phyloP scores from a whole-genome alignment of 2,888 invertebrate species.

The Fragum whitleyi region DNA sequence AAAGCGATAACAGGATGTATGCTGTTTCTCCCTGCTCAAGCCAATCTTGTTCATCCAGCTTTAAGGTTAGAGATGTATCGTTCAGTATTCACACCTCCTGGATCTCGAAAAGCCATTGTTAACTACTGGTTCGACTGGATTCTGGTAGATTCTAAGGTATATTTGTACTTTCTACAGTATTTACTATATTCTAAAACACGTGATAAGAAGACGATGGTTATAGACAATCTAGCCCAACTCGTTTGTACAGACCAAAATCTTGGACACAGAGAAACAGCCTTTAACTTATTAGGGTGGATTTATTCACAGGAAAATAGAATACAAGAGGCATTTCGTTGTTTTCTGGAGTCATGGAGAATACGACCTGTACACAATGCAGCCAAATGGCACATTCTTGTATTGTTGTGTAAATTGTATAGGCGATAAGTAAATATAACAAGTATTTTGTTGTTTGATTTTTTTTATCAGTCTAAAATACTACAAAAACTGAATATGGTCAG shows the following conservation, averaged over 20 bases:
- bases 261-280: conserved; percentile 10
- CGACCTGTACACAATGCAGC: background rate
- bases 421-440: no score
- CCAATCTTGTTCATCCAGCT: background rate
- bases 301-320: background rate
- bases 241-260: background rate
- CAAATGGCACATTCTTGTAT: background rate
- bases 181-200: background rate
- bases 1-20: background rate
- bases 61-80: background rate
- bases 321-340: background rate
- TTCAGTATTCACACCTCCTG: background rate
- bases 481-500: no score
- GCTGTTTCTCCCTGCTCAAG: background rate
- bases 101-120: background rate
- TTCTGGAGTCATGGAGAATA: background rate
- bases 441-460: no score
- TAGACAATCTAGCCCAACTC: background rate
- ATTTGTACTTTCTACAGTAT: background rate
- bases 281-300: background rate
- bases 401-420: no score
- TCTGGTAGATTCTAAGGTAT: background rate
- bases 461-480: no score
- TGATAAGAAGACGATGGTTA: background rate
- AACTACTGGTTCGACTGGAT: background rate